Base-by-base conservation (phyloP, 2,797 vertebrate species). In the Chelonia mydas region DNA sequence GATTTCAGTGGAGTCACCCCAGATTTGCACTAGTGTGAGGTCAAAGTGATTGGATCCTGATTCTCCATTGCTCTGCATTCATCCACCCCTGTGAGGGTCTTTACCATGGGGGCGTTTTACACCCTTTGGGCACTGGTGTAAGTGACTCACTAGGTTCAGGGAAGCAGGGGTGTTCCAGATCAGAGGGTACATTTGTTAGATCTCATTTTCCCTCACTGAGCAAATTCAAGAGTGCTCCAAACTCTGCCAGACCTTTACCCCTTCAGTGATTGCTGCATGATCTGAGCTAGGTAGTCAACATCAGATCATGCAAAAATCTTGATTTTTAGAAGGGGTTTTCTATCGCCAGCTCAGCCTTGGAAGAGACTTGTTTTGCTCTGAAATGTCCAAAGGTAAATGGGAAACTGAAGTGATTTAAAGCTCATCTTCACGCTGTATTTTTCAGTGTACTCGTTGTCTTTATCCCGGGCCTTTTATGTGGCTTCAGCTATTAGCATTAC, bases 381-480 rank as follows among this genome's bases (percentile, higher is more conserved):
- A 90, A 97, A 88, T 81, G 87, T 76, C 76, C 84, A 86, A 81
- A 93, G 92, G 91, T 92, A 89, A 93, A 95, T 55, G 81, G 90
- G 90, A 96, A 80, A 55, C 17, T 87, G 90, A 94, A 93, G 85
- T 89, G 94, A 96, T 96, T 94, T 97, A 95, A 97, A 95, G 91
- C 95, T 94, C 95, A 80, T 96, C 95, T 94, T 85, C 90, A 90
- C 89, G 76, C 92, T 82, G 95, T 92, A 83, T 93, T 94, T 93
- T 94, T 87, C 90, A 81, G 92, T 92, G 94, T 95, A 92, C 97
- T 97, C 91, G 91, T 96, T 95, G 93, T 95, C 93, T 94, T 95
- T 91, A 92, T 97, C 54, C 79, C 86, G 87, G 8, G 88, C 89
- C 92, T 94, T 92, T 77, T 89, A 90, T 57, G 87, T 89, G 93